Base-by-base conservation (phyloP, 2,113 vertebrate species). In the Nyctereutes procyonoides region DNA sequence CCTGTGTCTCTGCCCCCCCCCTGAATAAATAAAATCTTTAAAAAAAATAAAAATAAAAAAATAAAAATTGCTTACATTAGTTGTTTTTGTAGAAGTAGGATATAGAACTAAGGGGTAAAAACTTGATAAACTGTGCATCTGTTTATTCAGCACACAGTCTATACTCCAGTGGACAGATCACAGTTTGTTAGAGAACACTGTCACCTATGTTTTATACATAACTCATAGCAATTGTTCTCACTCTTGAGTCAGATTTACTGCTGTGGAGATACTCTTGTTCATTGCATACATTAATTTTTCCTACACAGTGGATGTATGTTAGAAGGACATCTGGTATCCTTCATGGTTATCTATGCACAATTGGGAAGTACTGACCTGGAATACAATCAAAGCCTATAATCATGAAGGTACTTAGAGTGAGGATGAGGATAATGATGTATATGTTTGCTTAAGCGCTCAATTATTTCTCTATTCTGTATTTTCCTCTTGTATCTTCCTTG, bases 291-390 rank as follows among this genome's bases (percentile, higher is more conserved):
- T 74, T 92, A 58, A 65, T 74, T 93, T 93, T 90, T 38, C 24
- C 63, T 32, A 51, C 63, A 58, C 14, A 81, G 73, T 87, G 83
- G 35, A 11, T 87, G 26, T 53, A 55, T 87, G 13, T 71, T 84
- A 62, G 28, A 69, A 74, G 20, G 69, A 67, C 43, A 55, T 62
- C 32, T 77, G 65, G 13, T 87, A 3, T 69, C 88, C n/a, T 92
- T 94, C 32, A 26, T 60, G 76, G 35, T 95, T 88, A n/a, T 17
- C 43, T 69, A 71, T 79, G 48, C 84, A 67, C 30, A 67, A 58
- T 82, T 81, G 88, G 51, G 17, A 65, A 60, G n/a, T 79, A 43
- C 87, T 90, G 65, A 90, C 65, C 74, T 90, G 82, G 65, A 86
- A 43, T 86, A 73, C 63, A 90, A 58, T 76, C 28, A 86, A 79